Percentiles rank a stretch among this genome's conserved stretches.
Conservation (phyloP, 2,888 invertebrate genomes). For the Rotaria sp. region DNA sequence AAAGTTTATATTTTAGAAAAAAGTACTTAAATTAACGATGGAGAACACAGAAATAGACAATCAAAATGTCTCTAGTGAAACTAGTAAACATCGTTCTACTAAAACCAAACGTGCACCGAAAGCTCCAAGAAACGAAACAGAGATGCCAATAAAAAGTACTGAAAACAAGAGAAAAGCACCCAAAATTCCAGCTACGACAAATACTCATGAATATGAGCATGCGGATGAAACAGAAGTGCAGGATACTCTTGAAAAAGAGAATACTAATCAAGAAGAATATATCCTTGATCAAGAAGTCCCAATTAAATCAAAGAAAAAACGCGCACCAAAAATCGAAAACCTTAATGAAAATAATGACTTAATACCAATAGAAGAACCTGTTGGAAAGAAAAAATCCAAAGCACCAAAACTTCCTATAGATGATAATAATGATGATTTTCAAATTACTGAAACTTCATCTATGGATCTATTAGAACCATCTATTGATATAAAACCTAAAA, state of each 20-base stretch:
- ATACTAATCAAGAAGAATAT: background rate
- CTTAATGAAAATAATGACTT: background rate
- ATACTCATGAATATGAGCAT: background rate
- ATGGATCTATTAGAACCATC: background rate
- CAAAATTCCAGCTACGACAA: background rate
- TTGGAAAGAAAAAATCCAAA: background rate
- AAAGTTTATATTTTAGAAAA: background rate
- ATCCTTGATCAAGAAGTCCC: background rate
- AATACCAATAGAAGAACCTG: background rate
- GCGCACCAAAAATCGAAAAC: slow-evolving; percentile 1
- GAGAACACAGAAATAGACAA: background rate
- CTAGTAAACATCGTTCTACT: background rate
- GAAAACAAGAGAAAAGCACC: background rate
- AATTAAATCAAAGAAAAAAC: slow-evolving; percentile 4
- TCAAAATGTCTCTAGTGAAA: too few relatives aligned
- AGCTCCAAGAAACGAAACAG: background rate
- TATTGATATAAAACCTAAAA: background rate
- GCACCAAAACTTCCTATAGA: background rate
- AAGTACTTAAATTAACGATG: background rate
- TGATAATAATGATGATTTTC: background rate
- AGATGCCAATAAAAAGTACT: background rate
- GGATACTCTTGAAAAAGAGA: background rate
- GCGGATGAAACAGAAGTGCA: background rate
- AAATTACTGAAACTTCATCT: background rate
- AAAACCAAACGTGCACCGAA: background rate